phyloP scores from a whole-genome alignment of 1,140 invertebrate genomes.

The Helicorthomorpha holstii region DNA sequence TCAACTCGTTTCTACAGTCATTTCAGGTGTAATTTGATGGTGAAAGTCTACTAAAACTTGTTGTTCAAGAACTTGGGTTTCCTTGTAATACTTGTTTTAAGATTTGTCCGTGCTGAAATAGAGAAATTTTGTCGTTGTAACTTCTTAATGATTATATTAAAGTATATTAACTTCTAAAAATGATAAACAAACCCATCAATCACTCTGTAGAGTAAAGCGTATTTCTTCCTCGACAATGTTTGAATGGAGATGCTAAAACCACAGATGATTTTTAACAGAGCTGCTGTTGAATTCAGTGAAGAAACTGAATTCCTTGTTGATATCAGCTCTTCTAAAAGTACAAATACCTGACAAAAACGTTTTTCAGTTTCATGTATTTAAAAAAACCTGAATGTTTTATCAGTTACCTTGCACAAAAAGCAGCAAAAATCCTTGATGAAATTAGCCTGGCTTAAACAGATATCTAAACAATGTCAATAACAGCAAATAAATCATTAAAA shows the following conservation, averaged over 20 bases:
- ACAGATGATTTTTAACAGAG: constrained; percentile 88
- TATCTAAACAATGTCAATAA: constrained; percentile 65
- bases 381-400: neutral
- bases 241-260: constrained; percentile 90
- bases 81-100: constrained; percentile 83
- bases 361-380: neutral
- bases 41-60: constrained; percentile 62
- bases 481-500: neutral
- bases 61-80: constrained; percentile 66
- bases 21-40: constrained; percentile 62
- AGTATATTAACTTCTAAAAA: constrained; percentile 57
- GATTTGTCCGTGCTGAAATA: constrained; percentile 90
- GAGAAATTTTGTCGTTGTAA: no score
- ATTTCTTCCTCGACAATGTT: no score
- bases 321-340: constrained; percentile 85
- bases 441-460: constrained; percentile 85
- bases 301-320: constrained; percentile 89
- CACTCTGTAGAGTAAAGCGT: constrained; percentile 84
- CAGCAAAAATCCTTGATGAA: constrained; percentile 96
- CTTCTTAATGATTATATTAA: neutral
- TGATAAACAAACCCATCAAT: constrained; percentile 95
- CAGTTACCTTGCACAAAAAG: constrained; percentile 58
- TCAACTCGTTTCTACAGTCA: constrained; percentile 66
- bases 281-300: constrained; percentile 87
- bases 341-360: constrained; percentile 85